Conservation (phyloP, 2,888 invertebrate species). For the Brachypalpus laphriformis region DNA sequence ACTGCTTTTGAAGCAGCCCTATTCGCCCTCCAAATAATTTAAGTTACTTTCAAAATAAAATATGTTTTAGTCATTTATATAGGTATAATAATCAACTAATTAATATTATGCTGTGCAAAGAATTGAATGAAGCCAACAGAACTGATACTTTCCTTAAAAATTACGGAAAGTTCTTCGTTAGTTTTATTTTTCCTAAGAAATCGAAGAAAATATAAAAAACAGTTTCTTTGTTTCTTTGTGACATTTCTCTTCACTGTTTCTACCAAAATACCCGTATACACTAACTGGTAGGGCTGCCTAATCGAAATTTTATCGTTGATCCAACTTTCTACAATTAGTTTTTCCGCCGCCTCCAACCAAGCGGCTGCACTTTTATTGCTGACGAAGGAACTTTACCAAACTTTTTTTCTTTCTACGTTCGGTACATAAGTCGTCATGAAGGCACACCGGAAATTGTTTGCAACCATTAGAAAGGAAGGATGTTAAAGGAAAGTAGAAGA, state of each 20-base stretch:
- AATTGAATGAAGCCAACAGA: background rate
- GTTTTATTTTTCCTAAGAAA: background rate
- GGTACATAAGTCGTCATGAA: background rate
- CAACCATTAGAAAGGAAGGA: background rate
- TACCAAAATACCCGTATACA: background rate
- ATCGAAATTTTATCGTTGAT: background rate
- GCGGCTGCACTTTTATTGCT: background rate
- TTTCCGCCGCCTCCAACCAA: background rate
- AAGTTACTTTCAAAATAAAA: too few relatives aligned
- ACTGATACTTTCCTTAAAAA: background rate
- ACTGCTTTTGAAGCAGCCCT: too few relatives aligned
- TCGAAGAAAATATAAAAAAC: background rate
- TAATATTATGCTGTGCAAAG: background rate
- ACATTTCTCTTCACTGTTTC: background rate
- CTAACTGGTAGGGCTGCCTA: background rate
- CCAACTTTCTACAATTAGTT: background rate
- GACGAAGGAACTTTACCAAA: background rate
- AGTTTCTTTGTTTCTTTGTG: background rate
- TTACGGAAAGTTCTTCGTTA: too few relatives aligned
- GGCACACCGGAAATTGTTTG: background rate
- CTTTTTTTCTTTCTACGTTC: background rate
- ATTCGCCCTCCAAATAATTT: too few relatives aligned
- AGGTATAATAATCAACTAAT: too few relatives aligned
- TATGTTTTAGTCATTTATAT: too few relatives aligned
- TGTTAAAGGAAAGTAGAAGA: constrained; percentile 3